Percentiles rank a stretch among this genome's conserved stretches.
These are phyloP conservation scores for Pristionchus exspectatus DNA, from an alignment of 2,888 invertebrate species.

Conservation along the genomic window DNA sequence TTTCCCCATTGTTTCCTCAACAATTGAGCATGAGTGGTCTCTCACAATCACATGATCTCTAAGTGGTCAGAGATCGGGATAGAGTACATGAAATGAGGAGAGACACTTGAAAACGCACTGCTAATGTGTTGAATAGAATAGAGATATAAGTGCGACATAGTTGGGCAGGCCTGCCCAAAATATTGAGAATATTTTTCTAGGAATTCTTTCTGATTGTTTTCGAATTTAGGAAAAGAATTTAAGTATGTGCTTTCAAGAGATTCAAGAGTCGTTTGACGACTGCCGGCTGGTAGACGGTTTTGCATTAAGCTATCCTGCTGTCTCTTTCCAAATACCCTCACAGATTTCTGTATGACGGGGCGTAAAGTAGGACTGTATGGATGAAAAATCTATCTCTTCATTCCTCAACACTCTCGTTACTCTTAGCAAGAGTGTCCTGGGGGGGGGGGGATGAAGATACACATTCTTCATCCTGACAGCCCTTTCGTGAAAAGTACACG, in stretches of 20 bases:
- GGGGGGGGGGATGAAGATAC: not conserved
- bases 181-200: not conserved
- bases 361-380: no score
- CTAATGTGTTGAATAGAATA: conserved; percentile 21
- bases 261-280: not conserved
- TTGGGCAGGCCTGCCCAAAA: no score
- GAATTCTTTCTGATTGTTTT: not conserved
- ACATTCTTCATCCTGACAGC: no score
- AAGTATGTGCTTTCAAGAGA: not conserved
- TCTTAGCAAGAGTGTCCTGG: not conserved
- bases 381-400: not conserved
- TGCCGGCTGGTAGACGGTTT: not conserved
- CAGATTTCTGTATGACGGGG: no score
- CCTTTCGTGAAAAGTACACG: not conserved
- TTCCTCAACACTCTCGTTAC: not conserved
- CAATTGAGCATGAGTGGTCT: no score
- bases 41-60: no score
- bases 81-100: not conserved
- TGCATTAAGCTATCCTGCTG: not conserved
- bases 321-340: not conserved
- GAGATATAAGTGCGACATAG: no score
- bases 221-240: not conserved
- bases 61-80: no score
- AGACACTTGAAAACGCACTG: not conserved
- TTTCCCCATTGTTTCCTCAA: no score